Conservation (phyloP, 2,797 vertebrate species). For the Poecilia velifera region DNA sequence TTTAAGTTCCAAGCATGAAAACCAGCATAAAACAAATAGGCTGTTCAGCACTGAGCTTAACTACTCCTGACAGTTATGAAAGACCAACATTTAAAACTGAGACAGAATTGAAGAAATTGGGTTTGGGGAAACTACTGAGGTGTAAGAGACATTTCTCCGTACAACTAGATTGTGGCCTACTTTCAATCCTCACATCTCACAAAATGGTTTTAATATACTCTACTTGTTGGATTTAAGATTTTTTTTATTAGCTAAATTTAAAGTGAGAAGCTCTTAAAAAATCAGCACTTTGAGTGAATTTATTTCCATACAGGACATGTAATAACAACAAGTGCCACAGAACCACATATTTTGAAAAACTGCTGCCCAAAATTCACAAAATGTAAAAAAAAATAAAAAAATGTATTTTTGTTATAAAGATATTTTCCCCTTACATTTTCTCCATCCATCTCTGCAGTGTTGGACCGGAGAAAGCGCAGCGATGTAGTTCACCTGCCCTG, state of each 20-base stretch:
- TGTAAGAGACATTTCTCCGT: slow-evolving; percentile 41
- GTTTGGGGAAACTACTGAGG: slow-evolving; percentile 36
- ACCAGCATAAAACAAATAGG: not conserved
- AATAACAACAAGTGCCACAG: slow-evolving; percentile 44
- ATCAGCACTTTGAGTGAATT: slow-evolving; percentile 19
- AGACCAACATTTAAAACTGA: slow-evolving; percentile 53
- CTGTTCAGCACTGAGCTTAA: slow-evolving; percentile 36
- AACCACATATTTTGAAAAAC: slow-evolving; percentile 34
- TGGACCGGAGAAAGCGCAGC: slow-evolving; percentile 23
- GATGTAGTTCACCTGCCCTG: slow-evolving; percentile 57
- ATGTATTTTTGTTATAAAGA: not conserved
- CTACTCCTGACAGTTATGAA: slow-evolving; percentile 63
- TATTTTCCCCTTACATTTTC: not conserved
- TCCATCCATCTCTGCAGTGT: not conserved
- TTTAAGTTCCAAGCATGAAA: slow-evolving; percentile 43
- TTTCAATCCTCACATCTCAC: not conserved
- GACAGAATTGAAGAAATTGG: slow-evolving; percentile 71
- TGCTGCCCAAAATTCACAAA: not conserved
- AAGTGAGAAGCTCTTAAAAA: not conserved
- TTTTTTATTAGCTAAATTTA: not conserved
- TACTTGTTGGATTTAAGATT: not conserved
- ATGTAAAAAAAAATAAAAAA: not conserved
- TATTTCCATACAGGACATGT: slow-evolving; percentile 50
- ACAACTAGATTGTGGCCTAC: slow-evolving; percentile 2
- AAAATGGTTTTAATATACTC: slow-evolving; percentile 11